These are phyloP conservation scores for Panthera leo DNA, from an alignment of 2,113 vertebrate genomes.

Conservation along the genomic window DNA sequence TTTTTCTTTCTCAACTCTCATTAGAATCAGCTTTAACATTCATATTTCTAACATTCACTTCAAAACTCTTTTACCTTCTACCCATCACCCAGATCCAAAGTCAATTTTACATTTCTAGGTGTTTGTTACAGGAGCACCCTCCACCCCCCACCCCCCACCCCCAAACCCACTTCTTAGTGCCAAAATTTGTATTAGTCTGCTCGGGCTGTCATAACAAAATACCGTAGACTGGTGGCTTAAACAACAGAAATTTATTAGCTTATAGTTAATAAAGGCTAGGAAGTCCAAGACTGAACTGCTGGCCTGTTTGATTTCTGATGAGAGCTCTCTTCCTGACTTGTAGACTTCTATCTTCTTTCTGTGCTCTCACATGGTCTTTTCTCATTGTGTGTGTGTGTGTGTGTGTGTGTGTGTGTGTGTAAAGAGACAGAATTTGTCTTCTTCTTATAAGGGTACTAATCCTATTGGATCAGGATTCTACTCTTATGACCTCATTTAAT, in stretches of 20 bases:
- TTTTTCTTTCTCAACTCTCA: not conserved
- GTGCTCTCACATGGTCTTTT: not conserved
- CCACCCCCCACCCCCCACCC: fast-evolving
- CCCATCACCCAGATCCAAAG: not conserved
- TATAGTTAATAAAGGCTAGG: not conserved
- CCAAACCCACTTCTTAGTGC: not conserved
- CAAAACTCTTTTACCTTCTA: not conserved
- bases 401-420: not conserved
- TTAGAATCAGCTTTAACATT: not conserved
- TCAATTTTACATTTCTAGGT: not conserved
- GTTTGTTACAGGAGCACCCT: not conserved
- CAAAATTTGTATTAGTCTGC: not conserved
- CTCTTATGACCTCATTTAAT: not conserved
- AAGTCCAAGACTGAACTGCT: not conserved
- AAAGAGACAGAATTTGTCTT: not conserved
- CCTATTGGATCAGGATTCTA: not conserved
- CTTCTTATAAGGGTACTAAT: not conserved
- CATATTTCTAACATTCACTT: not conserved
- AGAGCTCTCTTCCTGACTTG: not conserved
- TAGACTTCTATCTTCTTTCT: not conserved
- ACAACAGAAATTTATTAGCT: not conserved
- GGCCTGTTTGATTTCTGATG: not conserved
- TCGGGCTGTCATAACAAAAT: not conserved
- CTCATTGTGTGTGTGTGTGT: not conserved
- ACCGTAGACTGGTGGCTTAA: not conserved